Evolutionary conservation across 2,797 vertebrate species (phyloP).

Genomic region (Pipistrellus pipistrellus): DNA sequence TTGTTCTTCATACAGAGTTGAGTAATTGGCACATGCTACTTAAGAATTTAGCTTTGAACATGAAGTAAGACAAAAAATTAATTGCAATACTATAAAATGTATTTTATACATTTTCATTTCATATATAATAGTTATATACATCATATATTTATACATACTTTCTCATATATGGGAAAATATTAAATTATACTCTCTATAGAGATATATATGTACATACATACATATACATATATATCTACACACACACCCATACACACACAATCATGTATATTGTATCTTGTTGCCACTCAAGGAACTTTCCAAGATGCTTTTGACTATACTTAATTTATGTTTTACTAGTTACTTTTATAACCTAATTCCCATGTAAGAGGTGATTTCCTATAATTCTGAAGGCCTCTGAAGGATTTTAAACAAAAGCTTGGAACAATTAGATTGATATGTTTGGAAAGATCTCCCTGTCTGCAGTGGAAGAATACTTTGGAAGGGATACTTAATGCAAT

Average conservation of each 20-base stretch:
- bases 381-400: not conserved
- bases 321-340: slow-evolving; percentile 12
- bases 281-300: not conserved
- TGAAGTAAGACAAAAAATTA: slow-evolving; percentile 22
- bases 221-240: too few species aligned
- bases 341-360: slow-evolving; percentile 24
- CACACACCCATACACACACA: too few species aligned
- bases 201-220: too few species aligned
- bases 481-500: too few species aligned
- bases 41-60: slow-evolving; percentile 22
- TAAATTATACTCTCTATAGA: not conserved
- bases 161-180: not conserved
- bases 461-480: not conserved
- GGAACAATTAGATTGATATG: not conserved
- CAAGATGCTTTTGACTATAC: not conserved
- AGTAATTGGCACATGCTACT: not conserved
- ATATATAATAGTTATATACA: not conserved
- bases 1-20: not conserved
- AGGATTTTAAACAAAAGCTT: not conserved
- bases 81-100: not conserved
- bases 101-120: not conserved
- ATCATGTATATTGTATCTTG: not conserved
- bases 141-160: not conserved
- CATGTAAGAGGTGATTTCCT: not conserved
- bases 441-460: not conserved